These are phyloP conservation scores for Parthenolecanium corni DNA, from an alignment of 2,888 invertebrate genomes.

Conservation along the genomic window DNA sequence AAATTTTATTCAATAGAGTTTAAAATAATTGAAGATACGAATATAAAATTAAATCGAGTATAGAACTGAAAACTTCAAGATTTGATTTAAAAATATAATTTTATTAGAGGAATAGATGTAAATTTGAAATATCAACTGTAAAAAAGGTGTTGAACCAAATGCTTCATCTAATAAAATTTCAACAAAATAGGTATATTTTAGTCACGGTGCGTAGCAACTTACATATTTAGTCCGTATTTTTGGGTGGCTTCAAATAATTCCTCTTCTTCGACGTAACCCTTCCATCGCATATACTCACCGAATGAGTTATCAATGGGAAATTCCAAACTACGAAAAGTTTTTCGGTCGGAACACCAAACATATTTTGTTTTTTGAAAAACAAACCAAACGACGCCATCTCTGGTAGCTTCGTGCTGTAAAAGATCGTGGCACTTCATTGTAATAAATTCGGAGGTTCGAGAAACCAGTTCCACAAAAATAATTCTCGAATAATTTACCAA, in stretches of 20 bases:
- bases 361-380: conserved; percentile 97
- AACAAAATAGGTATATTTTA: too few relatives aligned
- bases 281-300: conserved; percentile 65
- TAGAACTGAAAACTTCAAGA: not conserved
- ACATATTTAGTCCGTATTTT: conserved; percentile 27
- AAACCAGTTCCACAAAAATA: not conserved
- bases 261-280: conserved; percentile 72
- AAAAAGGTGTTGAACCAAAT: too few relatives aligned
- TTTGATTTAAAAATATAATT: too few relatives aligned
- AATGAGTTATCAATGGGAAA: conserved; percentile 69
- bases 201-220: too few relatives aligned
- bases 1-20: too few relatives aligned
- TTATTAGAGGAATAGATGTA: too few relatives aligned
- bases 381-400: conserved; percentile 63
- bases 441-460: not conserved
- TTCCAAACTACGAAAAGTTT: conserved; percentile 64
- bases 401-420: conserved; percentile 39
- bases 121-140: too few relatives aligned
- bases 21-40: too few relatives aligned
- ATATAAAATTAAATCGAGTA: not conserved
- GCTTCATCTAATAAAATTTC: too few relatives aligned
- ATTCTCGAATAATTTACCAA: conserved; percentile 41
- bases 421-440: not conserved
- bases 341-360: conserved; percentile 71
- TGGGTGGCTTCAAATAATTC: conserved; percentile 23